phyloP scores from a whole-genome alignment of 1,140 invertebrate genomes.

The Aphidius gifuensis region DNA sequence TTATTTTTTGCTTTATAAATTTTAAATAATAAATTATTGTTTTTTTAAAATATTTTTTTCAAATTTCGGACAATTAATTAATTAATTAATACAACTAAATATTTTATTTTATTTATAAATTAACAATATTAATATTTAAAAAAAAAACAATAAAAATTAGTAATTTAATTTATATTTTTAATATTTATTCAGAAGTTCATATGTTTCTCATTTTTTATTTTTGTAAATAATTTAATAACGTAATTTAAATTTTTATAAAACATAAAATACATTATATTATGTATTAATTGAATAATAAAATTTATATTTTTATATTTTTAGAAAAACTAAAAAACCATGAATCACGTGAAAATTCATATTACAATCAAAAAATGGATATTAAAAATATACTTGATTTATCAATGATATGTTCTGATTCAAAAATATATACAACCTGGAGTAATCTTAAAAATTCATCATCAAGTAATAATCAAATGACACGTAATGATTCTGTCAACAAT shows the following conservation, averaged over 20 bases:
- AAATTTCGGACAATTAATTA: no score
- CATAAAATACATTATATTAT: neutral
- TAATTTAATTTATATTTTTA: no score
- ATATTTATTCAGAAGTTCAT: no score
- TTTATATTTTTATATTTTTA: slow-evolving; percentile 27
- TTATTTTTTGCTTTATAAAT: no score
- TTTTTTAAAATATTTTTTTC: no score
- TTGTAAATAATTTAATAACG: neutral
- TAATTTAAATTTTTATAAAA: neutral
- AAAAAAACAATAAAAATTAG: neutral
- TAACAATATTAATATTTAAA: no score
- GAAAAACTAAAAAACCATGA: slow-evolving; percentile 48
- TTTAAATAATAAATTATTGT: no score
- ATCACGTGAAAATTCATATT: slow-evolving; percentile 37
- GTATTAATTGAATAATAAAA: slow-evolving; percentile 11
- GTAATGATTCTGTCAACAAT: slow-evolving; percentile 61
- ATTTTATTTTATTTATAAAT: no score
- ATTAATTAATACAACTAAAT: no score
- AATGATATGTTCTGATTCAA: slow-evolving; percentile 80
- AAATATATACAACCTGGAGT: slow-evolving; percentile 78
- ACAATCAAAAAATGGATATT: slow-evolving; percentile 41
- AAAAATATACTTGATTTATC: slow-evolving; percentile 63
- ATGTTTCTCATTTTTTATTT: no score
- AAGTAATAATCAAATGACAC: slow-evolving; percentile 49
- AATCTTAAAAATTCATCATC: slow-evolving; percentile 64